phyloP scores from a whole-genome alignment of 1,140 invertebrate species.

The Drosophila kikkawai region DNA sequence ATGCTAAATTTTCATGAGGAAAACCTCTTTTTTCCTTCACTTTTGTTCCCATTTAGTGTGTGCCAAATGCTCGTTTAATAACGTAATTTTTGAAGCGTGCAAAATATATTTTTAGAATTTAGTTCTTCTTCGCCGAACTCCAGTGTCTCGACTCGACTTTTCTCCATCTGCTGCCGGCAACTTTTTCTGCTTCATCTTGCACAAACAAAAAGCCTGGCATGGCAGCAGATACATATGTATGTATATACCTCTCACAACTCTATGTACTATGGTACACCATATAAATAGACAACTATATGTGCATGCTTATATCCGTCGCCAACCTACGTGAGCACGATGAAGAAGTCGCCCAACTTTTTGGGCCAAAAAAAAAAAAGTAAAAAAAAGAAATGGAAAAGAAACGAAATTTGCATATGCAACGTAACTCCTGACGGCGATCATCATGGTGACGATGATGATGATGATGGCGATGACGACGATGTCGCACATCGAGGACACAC shows the following conservation, averaged over 20 bases:
- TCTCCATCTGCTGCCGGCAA: conserved; percentile 40
- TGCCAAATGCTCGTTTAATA: conserved; percentile 84
- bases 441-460: conserved; percentile 47
- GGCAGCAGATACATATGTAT: conserved; percentile 36
- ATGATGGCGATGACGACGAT: conserved; percentile 32
- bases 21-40: background rate
- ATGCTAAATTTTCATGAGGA: conserved; percentile 16
- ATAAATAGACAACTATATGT: conserved; percentile 30
- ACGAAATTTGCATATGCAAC: conserved; percentile 78
- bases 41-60: conserved; percentile 68
- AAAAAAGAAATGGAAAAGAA: conserved; percentile 37
- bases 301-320: conserved; percentile 27
- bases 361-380: conserved; percentile 54
- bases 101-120: conserved; percentile 83
- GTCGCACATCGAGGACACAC: conserved; percentile 55
- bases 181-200: conserved; percentile 78
- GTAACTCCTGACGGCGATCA: conserved; percentile 73
- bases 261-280: conserved; percentile 17
- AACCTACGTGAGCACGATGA: conserved; percentile 62
- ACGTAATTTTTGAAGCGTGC: conserved; percentile 83
- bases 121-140: conserved; percentile 46
- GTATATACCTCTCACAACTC: background rate
- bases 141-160: conserved; percentile 24
- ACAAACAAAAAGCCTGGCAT: conserved; percentile 49
- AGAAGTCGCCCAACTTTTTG: conserved; percentile 71